Evolutionary conservation across 2,888 invertebrate genomes (phyloP), one percentile per base, ranked within the genome.

Genomic region (Myathropa florea): DNA sequence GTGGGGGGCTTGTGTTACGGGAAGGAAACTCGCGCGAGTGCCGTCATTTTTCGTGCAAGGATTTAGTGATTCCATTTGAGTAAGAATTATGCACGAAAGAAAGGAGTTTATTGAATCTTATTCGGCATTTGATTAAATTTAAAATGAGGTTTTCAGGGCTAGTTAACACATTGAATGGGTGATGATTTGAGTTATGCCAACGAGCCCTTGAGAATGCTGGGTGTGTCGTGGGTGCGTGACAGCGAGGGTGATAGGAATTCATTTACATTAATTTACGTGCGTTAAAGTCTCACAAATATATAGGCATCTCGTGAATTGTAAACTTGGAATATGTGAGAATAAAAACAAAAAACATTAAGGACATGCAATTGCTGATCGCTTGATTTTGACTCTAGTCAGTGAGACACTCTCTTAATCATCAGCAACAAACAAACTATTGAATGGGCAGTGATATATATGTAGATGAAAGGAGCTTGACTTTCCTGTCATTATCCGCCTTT

Each of bases 71-170:
- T 64, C 53, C 57, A 30, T 65, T 79, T 53, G 39, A 21, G 72
- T 65, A 59, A 30, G 36, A 72, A 79, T 72, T 65, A 72, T 39
- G 59, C 65, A 33, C 64, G 60, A 63, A 60, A 60, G 59, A 59
- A 65, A 59, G 28, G 64, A 33, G 63, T 72, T 64, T 60, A 79
- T 79, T 79, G 71, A 79, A 79, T 79, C 71, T 68, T 71, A 68
- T 68, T 76, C 46, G 65, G 59, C 68, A 26, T 61, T 71, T 79
- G 78, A 79, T 71, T 65, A 59, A 70, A 64, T 79, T 79, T 64
- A 71, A 79, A 64, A 79, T 39, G 33, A 53, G 61, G 60, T 68
- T 79, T 70, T 79, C 64, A 30, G 78, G 71, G 59, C 78, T 64
- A 39, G 68, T 59, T 64, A 79, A 79, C 78, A 46, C 55, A 7